Evolutionary conservation across 2,888 invertebrate species (phyloP).

Genomic region (Spatulosminthurus flaviceps): DNA sequence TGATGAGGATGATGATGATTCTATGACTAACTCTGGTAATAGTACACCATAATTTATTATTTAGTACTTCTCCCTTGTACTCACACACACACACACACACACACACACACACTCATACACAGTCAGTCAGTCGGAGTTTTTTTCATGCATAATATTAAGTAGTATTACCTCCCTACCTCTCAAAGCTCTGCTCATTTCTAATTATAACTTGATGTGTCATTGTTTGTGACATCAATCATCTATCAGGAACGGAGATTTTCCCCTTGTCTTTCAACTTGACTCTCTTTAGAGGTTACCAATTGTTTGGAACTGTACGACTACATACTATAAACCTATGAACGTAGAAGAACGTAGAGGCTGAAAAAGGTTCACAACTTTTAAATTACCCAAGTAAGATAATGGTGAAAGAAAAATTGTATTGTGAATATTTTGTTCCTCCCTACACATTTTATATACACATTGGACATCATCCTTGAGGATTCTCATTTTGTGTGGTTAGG

Average conservation of each 20-base stretch:
- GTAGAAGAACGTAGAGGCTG: too few relatives aligned
- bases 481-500: slow-evolving; percentile 10
- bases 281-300: background rate
- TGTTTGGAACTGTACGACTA: background rate
- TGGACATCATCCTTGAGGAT: too few relatives aligned
- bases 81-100: background rate
- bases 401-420: too few relatives aligned
- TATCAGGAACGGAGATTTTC: slow-evolving; percentile 20
- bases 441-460: too few relatives aligned
- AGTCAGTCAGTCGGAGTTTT: slow-evolving; percentile 25
- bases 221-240: slow-evolving; percentile 48
- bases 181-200: slow-evolving; percentile 45
- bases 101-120: background rate
- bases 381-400: too few relatives aligned
- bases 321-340: too few relatives aligned
- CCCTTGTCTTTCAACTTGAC: background rate
- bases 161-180: background rate
- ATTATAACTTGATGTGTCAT: slow-evolving; percentile 52
- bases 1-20: slow-evolving; percentile 20
- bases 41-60: slow-evolving; percentile 5
- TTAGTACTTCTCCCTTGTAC: background rate
- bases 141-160: background rate
- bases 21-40: background rate
- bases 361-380: too few relatives aligned
- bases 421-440: slow-evolving; percentile 11